Percentiles rank a stretch among this genome's conserved stretches.
Evolutionary conservation across 2,888 invertebrate genomes (phyloP).

Genomic region (Lepidochrysops patricia): DNA sequence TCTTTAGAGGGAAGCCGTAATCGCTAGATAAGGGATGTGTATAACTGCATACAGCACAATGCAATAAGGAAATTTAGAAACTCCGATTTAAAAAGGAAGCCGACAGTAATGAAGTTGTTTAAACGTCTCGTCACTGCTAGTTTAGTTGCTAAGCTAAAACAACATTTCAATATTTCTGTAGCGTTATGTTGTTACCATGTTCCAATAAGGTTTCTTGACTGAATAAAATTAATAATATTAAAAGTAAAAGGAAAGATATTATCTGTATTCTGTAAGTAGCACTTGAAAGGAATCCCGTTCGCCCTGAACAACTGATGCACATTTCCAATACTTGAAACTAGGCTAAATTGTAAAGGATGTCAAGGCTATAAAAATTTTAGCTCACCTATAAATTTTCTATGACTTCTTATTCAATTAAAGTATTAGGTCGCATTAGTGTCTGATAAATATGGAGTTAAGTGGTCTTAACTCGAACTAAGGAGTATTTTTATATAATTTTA

Average conservation of each 20-base stretch:
- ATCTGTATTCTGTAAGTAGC: constrained; percentile 13
- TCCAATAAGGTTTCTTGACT: neutral
- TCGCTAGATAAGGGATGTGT: too few relatives aligned
- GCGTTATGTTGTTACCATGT: neutral
- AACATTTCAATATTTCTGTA: neutral
- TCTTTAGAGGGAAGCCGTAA: too few relatives aligned
- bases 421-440: neutral
- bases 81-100: too few relatives aligned
- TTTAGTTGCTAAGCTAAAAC: neutral
- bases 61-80: too few relatives aligned
- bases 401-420: constrained; percentile 2
- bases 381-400: neutral
- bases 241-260: neutral
- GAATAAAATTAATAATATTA: neutral
- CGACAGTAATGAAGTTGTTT: too few relatives aligned
- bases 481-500: neutral
- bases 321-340: neutral
- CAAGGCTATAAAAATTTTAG: neutral
- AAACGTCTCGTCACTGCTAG: too few relatives aligned
- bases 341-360: constrained; percentile 5
- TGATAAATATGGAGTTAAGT: neutral
- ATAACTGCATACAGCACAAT: too few relatives aligned
- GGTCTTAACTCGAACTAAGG: neutral
- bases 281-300: constrained; percentile 20
- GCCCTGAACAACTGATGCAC: constrained; percentile 16